phyloP scores from a whole-genome alignment of 92 coral and sea anemone genomes.

The Epizoanthus scotinus region DNA sequence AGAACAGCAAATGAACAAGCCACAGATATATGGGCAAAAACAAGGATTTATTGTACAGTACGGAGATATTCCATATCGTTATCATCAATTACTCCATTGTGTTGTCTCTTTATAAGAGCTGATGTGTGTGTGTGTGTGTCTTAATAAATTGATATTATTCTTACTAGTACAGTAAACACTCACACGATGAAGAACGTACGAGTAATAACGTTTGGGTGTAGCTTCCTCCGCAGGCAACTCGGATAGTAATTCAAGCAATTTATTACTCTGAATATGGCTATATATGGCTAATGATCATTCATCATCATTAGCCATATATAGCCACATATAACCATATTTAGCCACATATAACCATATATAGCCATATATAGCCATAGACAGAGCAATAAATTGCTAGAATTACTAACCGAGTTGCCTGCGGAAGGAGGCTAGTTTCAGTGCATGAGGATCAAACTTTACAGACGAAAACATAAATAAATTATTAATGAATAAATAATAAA shows the following conservation, averaged over 20 bases:
- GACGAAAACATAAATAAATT: constrained; percentile 2
- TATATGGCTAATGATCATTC: too few species aligned
- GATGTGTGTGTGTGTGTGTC: neutral
- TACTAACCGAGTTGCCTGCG: too few species aligned
- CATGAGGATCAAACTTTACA: neutral
- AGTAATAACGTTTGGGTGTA: too few species aligned
- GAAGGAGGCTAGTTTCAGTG: too few species aligned
- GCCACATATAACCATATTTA: too few species aligned
- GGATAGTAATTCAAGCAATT: too few species aligned
- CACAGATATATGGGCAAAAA: neutral
- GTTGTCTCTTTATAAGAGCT: neutral
- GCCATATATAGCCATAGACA: too few species aligned
- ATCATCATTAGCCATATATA: too few species aligned
- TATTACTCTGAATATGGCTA: too few species aligned
- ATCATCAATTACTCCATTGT: neutral
- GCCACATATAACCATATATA: too few species aligned
- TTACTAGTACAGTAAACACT: neutral
- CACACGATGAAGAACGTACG: neutral
- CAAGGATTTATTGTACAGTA: constrained; percentile 10
- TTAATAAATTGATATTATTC: neutral
- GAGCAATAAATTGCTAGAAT: too few species aligned
- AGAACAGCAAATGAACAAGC: neutral
- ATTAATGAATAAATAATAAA: neutral
- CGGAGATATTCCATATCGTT: neutral
- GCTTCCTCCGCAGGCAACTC: too few species aligned